Base-by-base conservation (phyloP, 92 coral and sea anemone genomes). In the Zoanthus sansibaricus region DNA sequence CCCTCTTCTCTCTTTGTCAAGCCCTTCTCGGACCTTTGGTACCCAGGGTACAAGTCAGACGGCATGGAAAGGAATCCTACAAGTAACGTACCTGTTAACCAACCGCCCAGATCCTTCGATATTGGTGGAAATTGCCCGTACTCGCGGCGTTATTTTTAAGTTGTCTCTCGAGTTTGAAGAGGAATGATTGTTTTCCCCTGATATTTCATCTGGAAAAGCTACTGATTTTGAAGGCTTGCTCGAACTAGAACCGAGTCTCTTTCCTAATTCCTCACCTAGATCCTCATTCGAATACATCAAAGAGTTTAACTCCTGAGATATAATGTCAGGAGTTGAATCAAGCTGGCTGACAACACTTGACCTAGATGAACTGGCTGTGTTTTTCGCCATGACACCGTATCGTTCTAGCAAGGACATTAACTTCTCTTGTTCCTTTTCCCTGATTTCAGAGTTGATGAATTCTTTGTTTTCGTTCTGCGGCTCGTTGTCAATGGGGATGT, bases 91-190 rank as follows among this genome's bases (percentile, higher is more conserved):
- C 84, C 84, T 79, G 48, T 1, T n/a, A 6, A 32, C 7, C 8
- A 33, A 30, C 44, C 48, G 17, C 55, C 30, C 66, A 5, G 82
- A 49, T n/a, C 48, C 56, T 18, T 62, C 84, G 10, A 6, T 17
- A n/a, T 62, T 68, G 2, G 72, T 62, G 37, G 72, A 59, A 45
- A 79, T 79, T 62, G 30, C 49, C 8, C 83, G 83, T 44, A 78
- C 47, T 18, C 72, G 47, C 1, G 83, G 83, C 15, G 72, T 61
- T 78, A 78, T 4, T 42, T 55, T 56, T 13, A 32, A 58, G 33
- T 17, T 32, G 0, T 31, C n/a, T 2, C 11, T 32, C 17, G 17
- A 51, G 18, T 45, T 17, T 15, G 83, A 61, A 10, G 3, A 20
- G 4, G 4, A 55, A 7, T 21, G 9, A 16, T 61, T 33, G 45